Base-by-base conservation (phyloP, 2,113 vertebrate genomes). In the Indicator indicator region DNA sequence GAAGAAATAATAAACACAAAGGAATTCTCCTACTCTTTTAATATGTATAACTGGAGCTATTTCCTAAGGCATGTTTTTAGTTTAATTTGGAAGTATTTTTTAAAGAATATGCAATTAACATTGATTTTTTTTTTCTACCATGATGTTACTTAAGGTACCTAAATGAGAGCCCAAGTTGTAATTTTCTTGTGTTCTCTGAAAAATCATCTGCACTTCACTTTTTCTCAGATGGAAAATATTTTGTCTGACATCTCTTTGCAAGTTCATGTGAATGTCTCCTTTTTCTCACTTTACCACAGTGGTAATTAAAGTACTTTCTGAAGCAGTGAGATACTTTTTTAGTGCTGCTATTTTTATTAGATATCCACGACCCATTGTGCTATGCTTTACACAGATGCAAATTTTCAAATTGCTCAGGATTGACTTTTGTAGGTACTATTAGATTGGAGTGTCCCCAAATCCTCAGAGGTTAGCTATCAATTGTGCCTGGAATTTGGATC, bases 31-130 rank as follows among this genome's bases (percentile, higher is more conserved):
- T 62, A 33, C 24, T 59, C 58, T 70, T 60, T 95, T 89, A 88
- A 93, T 90, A 93, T 79, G 71, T 63, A 65, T 32, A 67, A 46
- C 33, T 81, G 70, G 59, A 80, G 70, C 42, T 65, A 9, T 83
- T 59, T 97, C 84, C 91, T 80, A 60, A 91, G 88, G 87, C 88
- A 64, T 68, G 19, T 60, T 72, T 65, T 56, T 62, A 75, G 84
- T 84, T 91, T 70, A 89, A 94, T 92, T 69, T 83, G 52, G 62
- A 16, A 89, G 59, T 63, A 86, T 89, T 94, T 90, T 88, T 88
- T 12, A 88, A 95, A 95, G 79, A 32, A 54, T 11, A 82, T 72
- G 36, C 70, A 89, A 83, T 96, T 90, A 95, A 36, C 64, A 17
- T 55, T 36, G 44, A 62, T 68, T 59, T 70, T 64, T 46, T 69